Evolutionary conservation across 2,888 invertebrate species (phyloP).

Genomic region (Parapristionchus giblindavisi): DNA sequence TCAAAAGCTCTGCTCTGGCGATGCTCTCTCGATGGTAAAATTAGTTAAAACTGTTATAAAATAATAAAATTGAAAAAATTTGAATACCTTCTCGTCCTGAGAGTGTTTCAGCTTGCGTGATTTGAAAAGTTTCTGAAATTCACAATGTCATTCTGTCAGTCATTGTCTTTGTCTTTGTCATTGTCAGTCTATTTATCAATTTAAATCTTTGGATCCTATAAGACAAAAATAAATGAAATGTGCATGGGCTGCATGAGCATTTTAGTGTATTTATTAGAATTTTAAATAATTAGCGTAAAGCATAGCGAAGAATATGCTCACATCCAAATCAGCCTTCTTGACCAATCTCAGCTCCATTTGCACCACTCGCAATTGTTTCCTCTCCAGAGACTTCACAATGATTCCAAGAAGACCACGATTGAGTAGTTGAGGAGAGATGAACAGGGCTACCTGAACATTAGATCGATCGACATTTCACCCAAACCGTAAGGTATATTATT

Average conservation of each 20-base stretch:
- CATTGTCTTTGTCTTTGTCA: neutral
- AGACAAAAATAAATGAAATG: too few relatives aligned
- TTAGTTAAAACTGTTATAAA: too few relatives aligned
- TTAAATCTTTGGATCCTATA: too few relatives aligned
- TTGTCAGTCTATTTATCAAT: neutral
- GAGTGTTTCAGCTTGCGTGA: conserved; percentile 16
- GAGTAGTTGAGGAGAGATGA: conserved; percentile 31
- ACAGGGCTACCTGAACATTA: conserved; percentile 5
- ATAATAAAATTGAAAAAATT: too few relatives aligned
- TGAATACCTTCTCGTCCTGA: conserved; percentile 30
- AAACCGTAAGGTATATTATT: too few relatives aligned
- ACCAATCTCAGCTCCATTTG: conserved; percentile 29
- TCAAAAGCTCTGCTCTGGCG: too few relatives aligned
- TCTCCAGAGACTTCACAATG: conserved; percentile 16
- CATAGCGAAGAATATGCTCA: neutral
- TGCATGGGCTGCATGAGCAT: too few relatives aligned
- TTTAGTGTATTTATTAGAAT: too few relatives aligned
- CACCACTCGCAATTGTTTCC: conserved; percentile 9
- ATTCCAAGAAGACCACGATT: conserved; percentile 20
- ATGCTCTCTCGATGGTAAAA: too few relatives aligned
- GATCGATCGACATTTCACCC: too few relatives aligned
- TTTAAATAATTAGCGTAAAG: too few relatives aligned
- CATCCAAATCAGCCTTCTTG: conserved; percentile 24
- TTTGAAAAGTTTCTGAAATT: conserved; percentile 21
- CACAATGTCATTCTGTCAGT: neutral